Conservation (phyloP, 2,797 vertebrate genomes). For the Mycteria americana region DNA sequence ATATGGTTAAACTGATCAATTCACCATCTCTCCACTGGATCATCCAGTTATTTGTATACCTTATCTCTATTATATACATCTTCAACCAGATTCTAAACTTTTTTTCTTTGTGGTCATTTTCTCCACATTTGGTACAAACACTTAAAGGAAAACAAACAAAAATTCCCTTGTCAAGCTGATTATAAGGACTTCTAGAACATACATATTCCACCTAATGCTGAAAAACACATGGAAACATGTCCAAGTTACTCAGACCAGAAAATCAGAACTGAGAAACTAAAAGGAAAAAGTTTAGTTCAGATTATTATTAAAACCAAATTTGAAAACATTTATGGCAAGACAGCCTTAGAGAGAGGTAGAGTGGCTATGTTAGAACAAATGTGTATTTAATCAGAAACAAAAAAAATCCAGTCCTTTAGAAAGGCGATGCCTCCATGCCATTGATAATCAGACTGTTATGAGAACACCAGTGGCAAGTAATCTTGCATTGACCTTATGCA, state of each 20-base stretch:
- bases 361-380: not conserved
- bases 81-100: not conserved
- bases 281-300: not conserved
- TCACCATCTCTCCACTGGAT: not conserved
- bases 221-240: not conserved
- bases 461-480: not conserved
- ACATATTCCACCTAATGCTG: not conserved
- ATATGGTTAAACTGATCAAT: not conserved
- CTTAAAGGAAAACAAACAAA: not conserved
- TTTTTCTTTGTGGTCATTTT: not conserved
- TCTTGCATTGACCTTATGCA: not conserved
- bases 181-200: not conserved
- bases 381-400: not conserved
- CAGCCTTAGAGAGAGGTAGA: not conserved
- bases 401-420: not conserved
- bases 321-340: not conserved
- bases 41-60: not conserved
- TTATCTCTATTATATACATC: not conserved
- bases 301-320: not conserved
- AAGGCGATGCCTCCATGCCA: not conserved
- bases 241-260: not conserved
- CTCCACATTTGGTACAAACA: not conserved
- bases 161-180: not conserved
- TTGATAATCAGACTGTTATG: not conserved
- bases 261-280: not conserved